Evolutionary conservation across 2,113 vertebrate genomes (phyloP).

Genomic region (Phycodurus eques): DNA sequence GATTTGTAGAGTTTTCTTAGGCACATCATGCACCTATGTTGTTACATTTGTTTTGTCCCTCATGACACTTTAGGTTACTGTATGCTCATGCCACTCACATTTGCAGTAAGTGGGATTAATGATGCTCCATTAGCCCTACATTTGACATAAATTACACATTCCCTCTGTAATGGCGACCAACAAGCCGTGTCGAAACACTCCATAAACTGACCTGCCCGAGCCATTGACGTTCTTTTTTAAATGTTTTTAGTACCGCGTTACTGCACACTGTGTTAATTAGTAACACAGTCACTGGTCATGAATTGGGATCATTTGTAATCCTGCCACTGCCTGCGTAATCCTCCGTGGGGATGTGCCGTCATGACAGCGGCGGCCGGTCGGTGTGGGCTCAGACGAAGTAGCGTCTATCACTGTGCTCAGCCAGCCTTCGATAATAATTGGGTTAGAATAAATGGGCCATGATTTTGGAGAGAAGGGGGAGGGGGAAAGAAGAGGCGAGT

Average conservation of each 20-base stretch:
- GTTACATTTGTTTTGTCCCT: neutral
- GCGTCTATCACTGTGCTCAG: slow-evolving; percentile 67
- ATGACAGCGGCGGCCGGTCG: slow-evolving; percentile 1
- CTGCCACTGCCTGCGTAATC: slow-evolving; percentile 8
- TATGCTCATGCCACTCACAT: neutral
- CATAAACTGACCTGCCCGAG: slow-evolving; percentile 35
- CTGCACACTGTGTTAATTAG: slow-evolving; percentile 53
- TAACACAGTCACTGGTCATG: slow-evolving; percentile 61
- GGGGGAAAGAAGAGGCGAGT: slow-evolving; percentile 25
- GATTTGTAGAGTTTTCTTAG: too few relatives aligned
- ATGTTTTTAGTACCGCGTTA: slow-evolving; percentile 36
- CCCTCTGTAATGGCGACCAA: slow-evolving; percentile 38
- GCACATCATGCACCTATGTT: too few relatives aligned
- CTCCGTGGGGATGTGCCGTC: slow-evolving; percentile 5
- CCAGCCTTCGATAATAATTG: slow-evolving; percentile 72
- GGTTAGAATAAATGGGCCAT: slow-evolving; percentile 73
- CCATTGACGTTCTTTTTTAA: slow-evolving; percentile 36
- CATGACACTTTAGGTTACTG: neutral
- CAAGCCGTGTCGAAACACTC: slow-evolving; percentile 34
- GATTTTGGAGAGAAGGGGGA: slow-evolving; percentile 55
- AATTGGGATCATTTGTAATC: slow-evolving; percentile 59
- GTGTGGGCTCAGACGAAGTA: slow-evolving; percentile 62
- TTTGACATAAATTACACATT: slow-evolving; percentile 11
- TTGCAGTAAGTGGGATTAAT: neutral
- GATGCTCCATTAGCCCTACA: neutral